Evolutionary conservation across 2,888 invertebrate species (phyloP).

Genomic region (Tipula vernalis): DNA sequence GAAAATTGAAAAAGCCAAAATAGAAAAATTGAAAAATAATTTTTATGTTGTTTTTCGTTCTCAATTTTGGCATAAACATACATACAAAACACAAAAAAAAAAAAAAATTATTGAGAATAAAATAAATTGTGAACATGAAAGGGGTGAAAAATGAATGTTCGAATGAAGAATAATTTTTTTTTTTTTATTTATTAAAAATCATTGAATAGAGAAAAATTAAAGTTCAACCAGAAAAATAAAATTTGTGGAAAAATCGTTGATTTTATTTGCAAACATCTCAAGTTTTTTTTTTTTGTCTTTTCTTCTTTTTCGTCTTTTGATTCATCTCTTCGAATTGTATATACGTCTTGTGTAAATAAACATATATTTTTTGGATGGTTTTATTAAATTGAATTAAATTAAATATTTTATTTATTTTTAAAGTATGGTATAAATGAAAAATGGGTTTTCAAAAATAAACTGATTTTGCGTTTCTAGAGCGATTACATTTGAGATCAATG

Average conservation of each 20-base stretch:
- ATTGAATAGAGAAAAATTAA: conserved; percentile 4
- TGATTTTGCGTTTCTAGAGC: neutral
- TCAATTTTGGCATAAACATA: neutral
- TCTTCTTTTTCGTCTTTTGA: neutral
- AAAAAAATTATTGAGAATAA: neutral
- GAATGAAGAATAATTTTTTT: neutral
- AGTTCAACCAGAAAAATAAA: neutral
- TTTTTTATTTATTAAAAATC: neutral
- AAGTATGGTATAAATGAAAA: neutral
- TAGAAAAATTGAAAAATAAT: neutral
- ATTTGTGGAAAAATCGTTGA: neutral
- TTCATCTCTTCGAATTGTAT: neutral
- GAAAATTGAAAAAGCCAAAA: neutral
- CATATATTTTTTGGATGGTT: neutral
- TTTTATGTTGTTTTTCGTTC: neutral
- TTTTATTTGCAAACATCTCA: neutral
- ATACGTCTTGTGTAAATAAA: neutral
- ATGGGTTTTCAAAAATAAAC: neutral
- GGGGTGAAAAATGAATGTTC: neutral
- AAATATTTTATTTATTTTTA: neutral
- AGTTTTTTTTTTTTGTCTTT: neutral
- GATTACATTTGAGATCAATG: neutral
- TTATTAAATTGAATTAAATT: neutral
- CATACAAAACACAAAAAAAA: too few relatives aligned
- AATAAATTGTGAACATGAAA: neutral